Evolutionary conservation across 2,113 vertebrate genomes (phyloP).

Genomic region (Bungarus multicinctus): DNA sequence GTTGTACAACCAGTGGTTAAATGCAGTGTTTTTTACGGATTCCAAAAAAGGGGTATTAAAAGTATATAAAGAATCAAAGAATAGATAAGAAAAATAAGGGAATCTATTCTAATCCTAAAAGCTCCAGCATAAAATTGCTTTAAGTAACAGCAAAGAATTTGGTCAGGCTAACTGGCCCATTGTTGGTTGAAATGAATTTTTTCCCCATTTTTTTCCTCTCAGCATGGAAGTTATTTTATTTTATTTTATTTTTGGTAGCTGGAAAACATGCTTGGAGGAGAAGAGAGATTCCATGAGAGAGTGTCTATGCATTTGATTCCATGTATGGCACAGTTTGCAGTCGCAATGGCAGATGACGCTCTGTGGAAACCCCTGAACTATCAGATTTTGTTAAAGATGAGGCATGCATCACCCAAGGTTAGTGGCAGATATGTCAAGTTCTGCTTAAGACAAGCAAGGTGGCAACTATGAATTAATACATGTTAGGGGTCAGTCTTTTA

Average conservation of each 20-base stretch:
- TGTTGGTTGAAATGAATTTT: not conserved
- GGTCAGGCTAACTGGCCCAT: not conserved
- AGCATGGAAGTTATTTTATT: not conserved
- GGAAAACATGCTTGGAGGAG: conserved; percentile 86
- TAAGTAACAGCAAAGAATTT: not conserved
- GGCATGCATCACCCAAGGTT: conserved; percentile 85
- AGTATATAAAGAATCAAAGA: not conserved
- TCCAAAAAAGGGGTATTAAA: not conserved
- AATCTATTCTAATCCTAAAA: not conserved
- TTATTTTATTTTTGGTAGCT: conserved; percentile 71
- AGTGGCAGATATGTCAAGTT: not conserved
- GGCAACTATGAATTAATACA: not conserved
- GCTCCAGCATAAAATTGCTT: not conserved
- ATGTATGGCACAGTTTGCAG: conserved; percentile 88
- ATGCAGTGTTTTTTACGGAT: not conserved
- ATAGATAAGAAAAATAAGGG: not conserved
- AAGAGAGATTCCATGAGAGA: conserved; percentile 77
- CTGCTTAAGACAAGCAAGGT: not conserved
- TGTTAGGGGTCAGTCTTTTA: not conserved
- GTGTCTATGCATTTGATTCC: conserved; percentile 81
- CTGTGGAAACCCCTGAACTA: conserved; percentile 96
- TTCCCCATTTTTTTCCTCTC: not conserved
- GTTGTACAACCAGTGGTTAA: not conserved
- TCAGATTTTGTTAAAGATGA: conserved; percentile 88
- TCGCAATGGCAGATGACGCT: conserved; percentile 86